Base-by-base conservation (phyloP, 2,113 vertebrate species). In the Natator depressus region DNA sequence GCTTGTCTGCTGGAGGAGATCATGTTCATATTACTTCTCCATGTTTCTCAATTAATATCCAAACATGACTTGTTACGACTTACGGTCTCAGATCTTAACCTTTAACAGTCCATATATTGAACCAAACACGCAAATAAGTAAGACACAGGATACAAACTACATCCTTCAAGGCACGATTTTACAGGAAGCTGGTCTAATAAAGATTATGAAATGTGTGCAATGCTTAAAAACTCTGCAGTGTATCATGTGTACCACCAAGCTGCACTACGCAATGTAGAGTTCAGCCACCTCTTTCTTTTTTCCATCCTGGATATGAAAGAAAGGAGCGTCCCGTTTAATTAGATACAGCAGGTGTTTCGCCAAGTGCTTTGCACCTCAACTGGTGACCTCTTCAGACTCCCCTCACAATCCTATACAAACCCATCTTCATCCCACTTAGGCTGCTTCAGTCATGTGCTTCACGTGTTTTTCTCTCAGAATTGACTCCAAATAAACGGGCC, bases 401-500 rank as follows among this genome's bases (percentile, higher is more conserved):
- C 29, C 57, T 4, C 9, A 12, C 84, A 51, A n/a, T 16, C 22
- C n/a, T 69, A 1, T 79, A 84, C 91, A 95, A 97, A 1, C 57
- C 50, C 5, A 0, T 83, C 80, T 95, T 90, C 91, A 89, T 69
- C 59, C 88, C 42, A 3, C 76, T 90, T 47, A 88, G 54, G 17
- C 47, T 50, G 82, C 88, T 35, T 51, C 92, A 51, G 49, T 22
- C 27, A 7, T 46, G 85, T 54, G 85, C 20, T 97, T 85, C 89
- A 1, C 83, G 59, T 65, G 53, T 51, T 46, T 89, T 76, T 72
- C 42, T 80, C 42, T 54, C 59, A 22, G 54, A 80, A 93, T 2
- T 62, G 95, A 84, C 93, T 94, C 54, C 91, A 84, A 96, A 95
- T 91, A 90, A 95, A 95, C 29, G 84, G 91, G 96, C 96, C 95